Base-by-base conservation (phyloP, 2,797 vertebrate species). In the Taeniopygia guttata region DNA sequence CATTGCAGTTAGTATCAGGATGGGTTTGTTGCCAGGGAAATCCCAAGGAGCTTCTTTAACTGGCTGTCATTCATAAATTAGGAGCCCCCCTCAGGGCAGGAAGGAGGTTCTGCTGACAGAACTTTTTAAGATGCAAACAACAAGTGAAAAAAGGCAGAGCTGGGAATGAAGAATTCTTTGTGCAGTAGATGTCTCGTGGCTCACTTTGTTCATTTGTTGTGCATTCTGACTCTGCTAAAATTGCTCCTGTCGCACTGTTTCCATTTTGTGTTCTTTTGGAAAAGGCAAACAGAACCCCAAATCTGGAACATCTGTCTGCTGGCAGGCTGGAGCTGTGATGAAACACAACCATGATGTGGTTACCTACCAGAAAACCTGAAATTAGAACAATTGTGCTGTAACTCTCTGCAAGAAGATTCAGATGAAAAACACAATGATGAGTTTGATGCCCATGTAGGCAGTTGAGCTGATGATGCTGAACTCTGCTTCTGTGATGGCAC, bases 21-120 rank as follows among this genome's bases (percentile, higher is more conserved):
- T 91, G 85, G 49, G 25, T 77, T 89, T 87, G 89, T 95, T 97
- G 82, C 91, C 91, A 86, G 51, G 95, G 91, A 92, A 95, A 94
- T 89, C 48, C 64, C 51, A 81, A 70, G 84, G 69, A 89, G 19
- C 56, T 86, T 84, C 73, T 82, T 90, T 94, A 76, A 86, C 13
- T 74, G 49, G 60, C 58, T 95, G 86, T 84, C 87, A 55, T 76
- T 94, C 87, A 93, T 56, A 87, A 95, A 95, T 87, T 80, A 87
- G 63, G 62, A 90, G 69, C 21, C 49, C 43, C 68, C 88, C 59
- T 90, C 66, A 38, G 46, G 74, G 43, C 87, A 91, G 72, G 59
- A 68, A 49, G 52, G 30, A 63, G 32, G 20, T 59, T 89, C 56
- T 89, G 40, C 49, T 94, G 80, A 43, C 10, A 92, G 78, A 63